Conservation (phyloP, 1,140 invertebrate genomes). For the Uloborus diversus region DNA sequence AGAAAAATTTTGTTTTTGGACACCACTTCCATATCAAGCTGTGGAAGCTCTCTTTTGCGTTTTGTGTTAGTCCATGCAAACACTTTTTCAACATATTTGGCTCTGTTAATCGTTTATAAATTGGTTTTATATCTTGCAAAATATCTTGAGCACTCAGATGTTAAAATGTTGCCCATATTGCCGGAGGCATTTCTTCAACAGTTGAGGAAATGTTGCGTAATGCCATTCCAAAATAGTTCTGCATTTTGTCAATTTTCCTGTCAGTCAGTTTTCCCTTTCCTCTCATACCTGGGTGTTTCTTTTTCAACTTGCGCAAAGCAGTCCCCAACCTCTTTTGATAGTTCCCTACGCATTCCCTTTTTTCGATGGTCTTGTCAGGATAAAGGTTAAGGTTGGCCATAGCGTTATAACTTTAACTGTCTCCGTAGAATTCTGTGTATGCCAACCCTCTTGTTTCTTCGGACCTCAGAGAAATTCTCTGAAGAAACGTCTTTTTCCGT, state of each 20-base stretch:
- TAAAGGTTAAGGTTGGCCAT: neutral
- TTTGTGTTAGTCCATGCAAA: neutral
- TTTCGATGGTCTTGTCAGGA: neutral
- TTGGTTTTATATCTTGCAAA: neutral
- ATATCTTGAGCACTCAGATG: neutral
- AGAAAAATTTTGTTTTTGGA: neutral
- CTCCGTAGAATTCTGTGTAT: neutral
- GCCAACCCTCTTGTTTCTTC: neutral
- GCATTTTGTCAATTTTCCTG: no score
- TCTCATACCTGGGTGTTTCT: neutral
- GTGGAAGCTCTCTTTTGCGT: neutral
- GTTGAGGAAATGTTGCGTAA: neutral
- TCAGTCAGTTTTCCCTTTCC: neutral
- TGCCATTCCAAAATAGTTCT: slow-evolving; percentile 11
- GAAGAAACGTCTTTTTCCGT: neutral
- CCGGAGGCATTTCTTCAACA: neutral
- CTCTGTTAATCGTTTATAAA: neutral
- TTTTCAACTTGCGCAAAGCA: neutral
- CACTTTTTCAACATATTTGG: no score
- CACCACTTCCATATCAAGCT: neutral
- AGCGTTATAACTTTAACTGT: neutral
- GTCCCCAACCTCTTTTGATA: slow-evolving; percentile 4
- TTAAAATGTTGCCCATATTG: slow-evolving; percentile 7
- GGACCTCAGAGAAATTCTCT: neutral
- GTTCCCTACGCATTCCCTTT: slow-evolving; percentile 3